Base-by-base conservation (phyloP, 2,888 invertebrate genomes). In the Drosophila flavopinicola region DNA sequence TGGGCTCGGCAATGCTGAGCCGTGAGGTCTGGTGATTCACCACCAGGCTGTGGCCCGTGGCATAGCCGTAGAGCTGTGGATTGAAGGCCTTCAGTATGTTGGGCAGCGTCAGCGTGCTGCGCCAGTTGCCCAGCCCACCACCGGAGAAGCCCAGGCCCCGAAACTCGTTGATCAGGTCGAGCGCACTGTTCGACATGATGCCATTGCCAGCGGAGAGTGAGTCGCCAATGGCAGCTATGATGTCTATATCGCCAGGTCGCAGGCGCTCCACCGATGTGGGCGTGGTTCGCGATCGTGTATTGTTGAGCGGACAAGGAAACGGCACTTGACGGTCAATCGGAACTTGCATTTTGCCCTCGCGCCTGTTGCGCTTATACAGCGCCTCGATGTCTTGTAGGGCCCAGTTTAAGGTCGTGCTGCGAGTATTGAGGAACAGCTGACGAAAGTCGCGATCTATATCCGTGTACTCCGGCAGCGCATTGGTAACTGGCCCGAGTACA, bases 41-140 rank as follows among this genome's bases (percentile, higher is more conserved):
- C 0, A 78, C 77, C 39, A 89, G 35, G n/a, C 78, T 70, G 47
- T 90, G 84, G 2, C 61, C 78, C 3, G 82, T 87, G 9, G 90
- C 70, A 42, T 82, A 94, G 11, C 95, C 95, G 52, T 93, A 90
- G 1, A 95, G 82, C 17, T 93, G 91, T 0, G 94, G 93, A 88
- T 94, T 95, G 79, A 93, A 95, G 65, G 92, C 93, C 78, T 93
- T 93, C 15, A 94, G 75, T 33, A 94, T 93, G 82, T 94, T 93
- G 6, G 93, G 93, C 27, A 93, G 52, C 0, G 93, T 93, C 0
- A 93, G 66, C 53, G 87, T 92, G 35, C 91, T 87, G 7, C 92
- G 90, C 93, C 93, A 93, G 5, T 90, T 91, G 1, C 88, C 91
- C 73, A 92, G 85, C 0, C 93, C 93, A 69, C 92, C 93, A 29